Conservation (phyloP, 2,888 invertebrate species). For the Ametastegia equiseti region DNA sequence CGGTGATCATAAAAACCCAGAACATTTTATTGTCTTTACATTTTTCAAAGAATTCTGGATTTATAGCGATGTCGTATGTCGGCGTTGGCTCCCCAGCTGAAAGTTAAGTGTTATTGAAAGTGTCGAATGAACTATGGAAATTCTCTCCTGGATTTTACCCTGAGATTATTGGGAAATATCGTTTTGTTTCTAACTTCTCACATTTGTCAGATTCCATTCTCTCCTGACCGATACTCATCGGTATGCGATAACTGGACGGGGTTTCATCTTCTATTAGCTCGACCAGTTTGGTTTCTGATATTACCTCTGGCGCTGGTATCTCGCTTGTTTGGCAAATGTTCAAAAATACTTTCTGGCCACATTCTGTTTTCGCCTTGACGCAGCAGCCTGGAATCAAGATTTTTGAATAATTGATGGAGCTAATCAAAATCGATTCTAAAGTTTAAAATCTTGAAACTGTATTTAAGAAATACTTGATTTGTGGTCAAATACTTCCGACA, state of each 20-base stretch:
- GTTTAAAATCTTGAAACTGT: no score
- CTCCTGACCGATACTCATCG: slow-evolving; percentile 93
- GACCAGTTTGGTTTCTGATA: slow-evolving; percentile 75
- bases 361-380: slow-evolving; percentile 84
- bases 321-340: slow-evolving; percentile 91
- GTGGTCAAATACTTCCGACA: no score
- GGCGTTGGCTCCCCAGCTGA: slow-evolving; percentile 83
- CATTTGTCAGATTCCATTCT: slow-evolving; percentile 88
- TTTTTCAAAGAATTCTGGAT: slow-evolving; percentile 87
- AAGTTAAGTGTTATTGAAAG: slow-evolving; percentile 52
- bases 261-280: slow-evolving; percentile 79
- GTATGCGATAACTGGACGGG: slow-evolving; percentile 86
- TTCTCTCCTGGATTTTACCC: neutral
- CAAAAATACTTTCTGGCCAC: slow-evolving; percentile 86
- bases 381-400: slow-evolving; percentile 82
- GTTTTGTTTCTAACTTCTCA: slow-evolving; percentile 56
- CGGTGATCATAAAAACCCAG: slow-evolving; percentile 87
- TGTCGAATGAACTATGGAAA: neutral
- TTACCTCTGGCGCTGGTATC: slow-evolving; percentile 85
- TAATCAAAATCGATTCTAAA: no score
- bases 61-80: slow-evolving; percentile 91
- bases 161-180: neutral
- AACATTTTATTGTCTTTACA: slow-evolving; percentile 85
- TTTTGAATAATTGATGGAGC: neutral
- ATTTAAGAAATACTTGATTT: no score